Conservation (phyloP, 2,888 invertebrate genomes). For the Lepas anatifera region DNA sequence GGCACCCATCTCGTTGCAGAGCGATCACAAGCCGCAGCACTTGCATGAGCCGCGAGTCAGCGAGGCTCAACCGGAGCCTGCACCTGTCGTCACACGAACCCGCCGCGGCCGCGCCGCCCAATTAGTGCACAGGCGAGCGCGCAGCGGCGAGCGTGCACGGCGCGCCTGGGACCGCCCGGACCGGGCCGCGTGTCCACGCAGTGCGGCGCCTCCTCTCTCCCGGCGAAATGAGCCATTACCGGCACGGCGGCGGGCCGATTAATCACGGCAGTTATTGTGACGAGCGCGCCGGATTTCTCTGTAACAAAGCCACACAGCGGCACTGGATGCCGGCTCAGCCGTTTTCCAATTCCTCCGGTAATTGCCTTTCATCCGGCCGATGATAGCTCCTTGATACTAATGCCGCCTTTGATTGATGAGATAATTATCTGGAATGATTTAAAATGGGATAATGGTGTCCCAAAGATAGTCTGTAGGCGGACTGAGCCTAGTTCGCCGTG, state of each 20-base stretch:
- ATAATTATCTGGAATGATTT: slow-evolving; percentile 10
- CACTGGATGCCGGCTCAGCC: no score
- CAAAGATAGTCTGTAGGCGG: slow-evolving; percentile 1
- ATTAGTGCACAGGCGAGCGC: background rate
- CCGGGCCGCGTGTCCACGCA: no score
- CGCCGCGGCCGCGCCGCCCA: background rate
- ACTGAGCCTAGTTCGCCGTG: no score
- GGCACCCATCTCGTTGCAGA: no score
- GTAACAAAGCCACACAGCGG: background rate
- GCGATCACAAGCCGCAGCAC: no score
- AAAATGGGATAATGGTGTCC: slow-evolving; percentile 9
- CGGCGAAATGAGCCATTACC: background rate
- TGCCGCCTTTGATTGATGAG: slow-evolving; percentile 5
- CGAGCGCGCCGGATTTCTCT: background rate
- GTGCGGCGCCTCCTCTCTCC: no score
- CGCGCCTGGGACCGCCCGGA: no score
- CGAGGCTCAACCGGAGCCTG: background rate
- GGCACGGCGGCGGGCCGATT: background rate
- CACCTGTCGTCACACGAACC: background rate
- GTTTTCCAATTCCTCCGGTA: slow-evolving; percentile 8
- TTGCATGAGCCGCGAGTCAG: background rate
- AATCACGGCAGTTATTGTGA: background rate
- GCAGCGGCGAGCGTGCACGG: background rate
- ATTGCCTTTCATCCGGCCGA: background rate
- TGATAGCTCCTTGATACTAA: slow-evolving; percentile 11